Base-by-base conservation (phyloP, 1,140 invertebrate genomes). In the Aricia agestis region DNA sequence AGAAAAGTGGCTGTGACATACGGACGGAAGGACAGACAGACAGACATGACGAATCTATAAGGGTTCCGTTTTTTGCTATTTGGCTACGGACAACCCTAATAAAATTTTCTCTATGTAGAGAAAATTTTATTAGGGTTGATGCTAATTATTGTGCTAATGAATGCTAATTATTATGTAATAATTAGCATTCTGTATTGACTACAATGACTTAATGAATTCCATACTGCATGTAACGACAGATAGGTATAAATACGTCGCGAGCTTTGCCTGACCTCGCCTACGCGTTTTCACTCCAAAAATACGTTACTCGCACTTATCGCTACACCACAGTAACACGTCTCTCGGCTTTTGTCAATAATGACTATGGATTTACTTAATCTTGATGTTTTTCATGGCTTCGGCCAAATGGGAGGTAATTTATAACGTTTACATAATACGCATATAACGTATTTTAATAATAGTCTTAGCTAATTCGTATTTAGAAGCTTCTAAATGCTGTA, bases 271-370 rank as follows among this genome's bases (percentile, higher is more conserved):
- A 71, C 68, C 72, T 76, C 80, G 74, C 80, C 80, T 75, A 82
- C 80, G 74, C 61, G 32, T 58, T 45, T 58, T 61, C 72, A 72
- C 74, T 73, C 74, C 72, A 69, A 69, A 74, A 74, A 81, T 73
- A 74, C 66, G 74, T 72, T 76, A 82, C 79, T 80, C 75, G 80
- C 78, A 74, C 74, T 74, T 72, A 78, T 70, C 74, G 74, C 75
- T 76, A 73, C 75, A 72, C 63, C 45, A 25, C 66, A 71, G 67
- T 72, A 74, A 73, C 78, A 78, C 80, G 80, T 81, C 76, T 78
- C 71, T 18, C 58, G 58, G 58, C n/a, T 63, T 42, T 7, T 45
- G 17, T 45, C 36, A 15, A 52, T 19, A 70, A 70, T 70, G 68
- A 70, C 68, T 41, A 70, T 61, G 41, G 65, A 42, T 42, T 63